Conservation (phyloP, 2,113 vertebrate species). For the Cacatua alba region DNA sequence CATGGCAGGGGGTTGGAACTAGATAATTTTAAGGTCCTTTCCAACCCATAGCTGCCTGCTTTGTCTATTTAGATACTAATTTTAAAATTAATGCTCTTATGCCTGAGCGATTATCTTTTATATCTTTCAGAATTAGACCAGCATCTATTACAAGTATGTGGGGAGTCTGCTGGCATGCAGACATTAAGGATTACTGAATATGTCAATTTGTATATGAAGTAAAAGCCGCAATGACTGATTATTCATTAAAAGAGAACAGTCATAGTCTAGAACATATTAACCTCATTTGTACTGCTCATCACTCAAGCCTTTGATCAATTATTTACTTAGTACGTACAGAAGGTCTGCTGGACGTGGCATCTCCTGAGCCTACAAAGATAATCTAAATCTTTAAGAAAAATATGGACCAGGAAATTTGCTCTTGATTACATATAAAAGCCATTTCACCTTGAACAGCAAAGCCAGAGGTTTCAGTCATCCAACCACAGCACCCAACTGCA, state of each 20-base stretch:
- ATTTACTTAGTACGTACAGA: background rate
- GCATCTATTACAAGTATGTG: background rate
- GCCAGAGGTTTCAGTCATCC: background rate
- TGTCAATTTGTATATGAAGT: background rate
- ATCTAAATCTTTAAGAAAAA: background rate
- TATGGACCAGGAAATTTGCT: background rate
- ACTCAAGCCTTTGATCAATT: background rate
- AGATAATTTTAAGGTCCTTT: background rate
- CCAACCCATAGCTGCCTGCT: background rate
- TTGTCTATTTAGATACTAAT: background rate
- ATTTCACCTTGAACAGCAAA: background rate
- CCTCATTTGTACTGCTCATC: background rate
- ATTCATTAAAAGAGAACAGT: background rate
- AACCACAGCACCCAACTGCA: background rate
- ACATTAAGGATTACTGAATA: background rate
- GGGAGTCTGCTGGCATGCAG: background rate
- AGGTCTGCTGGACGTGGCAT: background rate
- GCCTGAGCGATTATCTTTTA: background rate
- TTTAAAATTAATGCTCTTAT: background rate
- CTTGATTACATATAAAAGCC: background rate
- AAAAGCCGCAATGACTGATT: background rate
- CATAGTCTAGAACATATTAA: background rate
- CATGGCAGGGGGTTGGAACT: background rate
- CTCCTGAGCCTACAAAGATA: background rate
- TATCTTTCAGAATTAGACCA: background rate